Base-by-base conservation (phyloP, 2,113 vertebrate species). In the Coreoperca whiteheadi region DNA sequence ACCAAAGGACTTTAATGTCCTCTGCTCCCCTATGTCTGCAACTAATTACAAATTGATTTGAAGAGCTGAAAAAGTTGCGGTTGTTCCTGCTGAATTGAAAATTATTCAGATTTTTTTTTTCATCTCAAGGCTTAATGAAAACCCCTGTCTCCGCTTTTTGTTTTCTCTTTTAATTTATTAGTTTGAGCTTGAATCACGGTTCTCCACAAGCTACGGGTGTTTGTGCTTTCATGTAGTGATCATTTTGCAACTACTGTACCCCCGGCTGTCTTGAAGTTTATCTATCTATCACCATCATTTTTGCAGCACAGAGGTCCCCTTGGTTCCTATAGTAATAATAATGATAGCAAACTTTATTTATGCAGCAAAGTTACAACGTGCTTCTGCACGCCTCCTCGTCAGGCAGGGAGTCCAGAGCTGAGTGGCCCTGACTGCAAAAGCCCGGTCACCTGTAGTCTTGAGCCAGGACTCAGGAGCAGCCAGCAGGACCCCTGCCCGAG, bases 41-140 rank as follows among this genome's bases (percentile, higher is more conserved):
- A 57, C 57, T 83, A 81, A 78, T 77, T 85, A 53, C 53, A 87
- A 65, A 83, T 61, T 77, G 67, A 77, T 77, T 79, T 79, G 48
- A 63, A 79, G 59, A 66, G 37, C 21, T 43, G n/a, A 48, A 59
- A 64, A 57, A 46, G 23, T 41, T 34, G 1, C 25, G 1, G 30
- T 59, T 18, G 9, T 50, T 68, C 2, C 37, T 57, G 34, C 41
- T 23, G 34, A 68, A 54, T 23, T 34, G 4, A 74, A 79, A 80
- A 41, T 57, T 2, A 28, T 46, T 74, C 2, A 0, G 5, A 41
- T 51, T 32, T 68, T 6, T 51, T 32, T 68, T 6, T 48, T 50
- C 14, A 32, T 23, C n/a, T 34, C 16, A n/a, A 51, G 23, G 32
- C 34, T 25, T 28, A 50, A 66, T 73, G 51, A 34, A 59, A 57